Conservation (phyloP, 2,113 vertebrate genomes). For the Taxidea taxus region DNA sequence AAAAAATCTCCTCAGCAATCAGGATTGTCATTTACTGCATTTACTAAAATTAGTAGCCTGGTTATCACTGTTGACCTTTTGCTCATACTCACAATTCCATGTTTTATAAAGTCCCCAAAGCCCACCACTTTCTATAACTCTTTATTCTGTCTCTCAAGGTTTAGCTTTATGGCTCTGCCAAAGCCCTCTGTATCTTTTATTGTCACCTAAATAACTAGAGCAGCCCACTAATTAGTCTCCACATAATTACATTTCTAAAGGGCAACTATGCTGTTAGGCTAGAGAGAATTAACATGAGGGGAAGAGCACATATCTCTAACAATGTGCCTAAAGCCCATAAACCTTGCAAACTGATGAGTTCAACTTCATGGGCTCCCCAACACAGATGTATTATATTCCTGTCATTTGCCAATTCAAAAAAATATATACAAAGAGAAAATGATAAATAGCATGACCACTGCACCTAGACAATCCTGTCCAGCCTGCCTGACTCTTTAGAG, state of each 20-base stretch:
- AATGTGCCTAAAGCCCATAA: neutral
- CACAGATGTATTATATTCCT: neutral
- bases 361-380: neutral
- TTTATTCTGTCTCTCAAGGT: neutral
- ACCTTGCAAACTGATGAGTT: neutral
- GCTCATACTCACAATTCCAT: neutral
- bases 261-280: conserved; percentile 28
- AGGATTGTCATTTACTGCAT: neutral
- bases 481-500: neutral
- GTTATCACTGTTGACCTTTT: neutral
- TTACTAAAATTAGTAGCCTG: neutral
- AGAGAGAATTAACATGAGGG: neutral
- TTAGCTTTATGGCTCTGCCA: conserved; percentile 22
- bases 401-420: conserved; percentile 46
- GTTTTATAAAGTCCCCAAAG: neutral
- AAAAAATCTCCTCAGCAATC: neutral
- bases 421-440: neutral
- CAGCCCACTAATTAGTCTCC: conserved; percentile 50
- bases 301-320: neutral
- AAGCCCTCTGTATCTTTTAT: conserved; percentile 32
- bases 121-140: neutral
- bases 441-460: neutral
- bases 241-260: conserved; percentile 65
- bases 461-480: neutral
- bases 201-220: conserved; percentile 44